phyloP scores from a whole-genome alignment of 23 tunicate species.

The Ascidia mentula region DNA sequence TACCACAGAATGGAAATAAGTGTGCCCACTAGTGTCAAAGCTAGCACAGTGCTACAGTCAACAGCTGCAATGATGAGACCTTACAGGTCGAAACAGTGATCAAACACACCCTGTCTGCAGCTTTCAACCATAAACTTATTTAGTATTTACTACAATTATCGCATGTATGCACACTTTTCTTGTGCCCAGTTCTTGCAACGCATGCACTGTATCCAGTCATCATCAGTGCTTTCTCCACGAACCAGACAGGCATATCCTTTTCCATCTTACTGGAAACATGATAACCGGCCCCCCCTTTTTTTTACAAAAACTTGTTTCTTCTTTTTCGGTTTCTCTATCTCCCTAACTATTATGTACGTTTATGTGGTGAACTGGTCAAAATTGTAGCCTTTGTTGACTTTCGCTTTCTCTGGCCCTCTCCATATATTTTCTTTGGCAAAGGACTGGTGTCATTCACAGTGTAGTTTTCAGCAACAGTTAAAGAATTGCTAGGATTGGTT shows the following conservation, averaged over 20 bases:
- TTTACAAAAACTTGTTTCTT: background rate
- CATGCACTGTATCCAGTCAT: slow-evolving; percentile 26
- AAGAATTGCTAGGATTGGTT: background rate
- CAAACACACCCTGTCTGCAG: too few relatives aligned
- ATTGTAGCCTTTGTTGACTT: slow-evolving; percentile 7
- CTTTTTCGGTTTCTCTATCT: background rate
- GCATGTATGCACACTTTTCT: slow-evolving; percentile 20
- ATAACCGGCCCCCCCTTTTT: background rate
- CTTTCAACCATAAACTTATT: too few relatives aligned
- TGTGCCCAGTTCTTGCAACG: slow-evolving; percentile 25
- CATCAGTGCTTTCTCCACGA: slow-evolving; percentile 21
- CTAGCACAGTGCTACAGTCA: too few relatives aligned
- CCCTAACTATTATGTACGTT: background rate
- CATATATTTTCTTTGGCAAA: background rate
- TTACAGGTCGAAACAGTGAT: too few relatives aligned
- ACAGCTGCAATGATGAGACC: too few relatives aligned
- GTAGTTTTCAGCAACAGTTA: background rate
- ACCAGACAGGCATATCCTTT: slow-evolving; percentile 7
- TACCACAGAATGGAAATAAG: too few relatives aligned
- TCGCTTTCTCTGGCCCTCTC: background rate
- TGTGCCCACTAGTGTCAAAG: too few relatives aligned
- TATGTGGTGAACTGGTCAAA: slow-evolving; percentile 21
- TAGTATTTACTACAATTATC: too few relatives aligned
- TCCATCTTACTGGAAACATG: background rate
- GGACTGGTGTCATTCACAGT: slow-evolving; percentile 2